Percentiles rank a stretch among this genome's conserved stretches.
Conservation (phyloP, 2,113 vertebrate species). For the Gallinago media region DNA sequence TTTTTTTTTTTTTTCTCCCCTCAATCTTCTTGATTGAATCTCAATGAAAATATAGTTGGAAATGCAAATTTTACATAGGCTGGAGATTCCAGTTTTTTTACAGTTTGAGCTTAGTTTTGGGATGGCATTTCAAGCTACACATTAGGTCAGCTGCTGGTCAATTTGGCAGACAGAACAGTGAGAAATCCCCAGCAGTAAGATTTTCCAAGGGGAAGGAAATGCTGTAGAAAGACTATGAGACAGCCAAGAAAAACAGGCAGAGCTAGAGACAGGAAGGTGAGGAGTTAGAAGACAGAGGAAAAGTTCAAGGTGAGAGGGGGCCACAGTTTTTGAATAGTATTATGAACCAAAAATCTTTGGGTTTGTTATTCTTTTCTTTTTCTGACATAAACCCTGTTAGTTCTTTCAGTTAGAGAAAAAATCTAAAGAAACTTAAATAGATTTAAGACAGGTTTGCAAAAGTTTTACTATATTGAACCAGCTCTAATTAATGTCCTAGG, state of each 20-base stretch:
- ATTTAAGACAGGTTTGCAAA: not conserved
- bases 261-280: not conserved
- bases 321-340: not conserved
- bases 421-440: not conserved
- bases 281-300: not conserved
- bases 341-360: not conserved
- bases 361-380: not conserved
- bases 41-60: not conserved
- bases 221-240: not conserved
- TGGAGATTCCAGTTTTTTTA: not conserved
- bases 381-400: not conserved
- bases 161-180: not conserved
- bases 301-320: not conserved
- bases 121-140: not conserved
- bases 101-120: not conserved
- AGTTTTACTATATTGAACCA: not conserved
- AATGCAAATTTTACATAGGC: not conserved
- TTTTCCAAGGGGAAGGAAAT: not conserved
- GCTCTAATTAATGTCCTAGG: not conserved
- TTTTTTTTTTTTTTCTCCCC: not conserved
- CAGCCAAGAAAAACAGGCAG: conserved; percentile 3
- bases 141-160: not conserved
- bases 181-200: not conserved
- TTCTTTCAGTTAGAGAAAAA: not conserved
- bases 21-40: not conserved